phyloP scores from a whole-genome alignment of 2,888 invertebrate genomes.

The Micropterix aruncella region DNA sequence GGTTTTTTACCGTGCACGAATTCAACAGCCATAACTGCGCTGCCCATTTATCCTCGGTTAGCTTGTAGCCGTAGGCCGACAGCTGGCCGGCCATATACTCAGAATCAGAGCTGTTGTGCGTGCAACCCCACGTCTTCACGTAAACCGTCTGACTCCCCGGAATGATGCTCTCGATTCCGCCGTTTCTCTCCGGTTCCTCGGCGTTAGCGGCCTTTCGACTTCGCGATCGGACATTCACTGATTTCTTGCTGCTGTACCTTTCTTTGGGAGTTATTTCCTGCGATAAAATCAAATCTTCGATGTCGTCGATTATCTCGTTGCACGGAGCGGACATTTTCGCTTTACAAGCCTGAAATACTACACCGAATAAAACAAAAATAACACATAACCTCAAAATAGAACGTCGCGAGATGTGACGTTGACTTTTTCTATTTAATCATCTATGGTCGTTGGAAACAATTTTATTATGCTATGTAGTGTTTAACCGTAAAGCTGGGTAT shows the following conservation, averaged over 20 bases:
- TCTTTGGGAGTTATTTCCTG: conserved; percentile 71
- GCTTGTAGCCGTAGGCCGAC: conserved; percentile 71
- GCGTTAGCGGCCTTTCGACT: conserved; percentile 33
- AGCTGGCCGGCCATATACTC: conserved; percentile 98
- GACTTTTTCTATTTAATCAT: no score
- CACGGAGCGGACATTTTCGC: conserved; percentile 42
- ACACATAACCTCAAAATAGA: background rate
- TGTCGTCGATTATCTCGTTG: conserved; percentile 64
- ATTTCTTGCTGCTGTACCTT: conserved; percentile 55
- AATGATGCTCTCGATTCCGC: no score
- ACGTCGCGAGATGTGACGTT: no score
- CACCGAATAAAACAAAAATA: background rate
- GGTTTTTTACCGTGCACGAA: conserved; percentile 96
- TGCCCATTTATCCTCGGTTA: conserved; percentile 63
- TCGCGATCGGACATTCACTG: conserved; percentile 51
- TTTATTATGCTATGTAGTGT: no score
- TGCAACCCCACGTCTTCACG: conserved; percentile 95
- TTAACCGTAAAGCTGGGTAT: no score
- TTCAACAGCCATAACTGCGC: conserved; percentile 94
- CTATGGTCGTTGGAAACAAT: no score
- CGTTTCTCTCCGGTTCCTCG: no score
- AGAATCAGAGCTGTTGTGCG: conserved; percentile 94
- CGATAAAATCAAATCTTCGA: conserved; percentile 70
- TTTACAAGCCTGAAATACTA: background rate
- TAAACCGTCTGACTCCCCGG: conserved; percentile 69